Evolutionary conservation across 2,888 invertebrate genomes (phyloP), one percentile per base, ranked within the genome.

Genomic region (Chymomyza caudatula): DNA sequence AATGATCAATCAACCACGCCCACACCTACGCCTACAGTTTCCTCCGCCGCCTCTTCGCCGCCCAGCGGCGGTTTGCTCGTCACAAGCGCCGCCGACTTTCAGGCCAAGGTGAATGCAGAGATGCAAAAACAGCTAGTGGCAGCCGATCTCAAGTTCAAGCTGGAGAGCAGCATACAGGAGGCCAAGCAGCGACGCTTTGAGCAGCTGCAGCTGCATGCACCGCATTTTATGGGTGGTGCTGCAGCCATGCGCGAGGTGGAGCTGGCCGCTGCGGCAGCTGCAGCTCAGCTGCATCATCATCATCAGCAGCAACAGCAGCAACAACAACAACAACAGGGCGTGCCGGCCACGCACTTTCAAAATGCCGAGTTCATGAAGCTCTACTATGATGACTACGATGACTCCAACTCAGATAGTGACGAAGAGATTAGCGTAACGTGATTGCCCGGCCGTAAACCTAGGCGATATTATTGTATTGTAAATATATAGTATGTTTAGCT

Each of bases 401-500:
- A 93, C 66, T 90, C 91, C 23, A 92, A 92, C 52, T 93, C 93
- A 78, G 95, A 95, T 66, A 94, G 94, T 66, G 95, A 95, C 85
- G 96, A 96, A 86, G 96, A 96, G 89, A 96, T 96, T 76, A 95
- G 96, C 89, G 96, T 96, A 89, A 96, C 96, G 92, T 96, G 96
- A 96, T 95, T 90, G 57, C 43, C 20, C 20, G 47, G 68, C 67
- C 67, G 60, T 63, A 70, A 53, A 37, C 42, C 49, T 20, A 47
- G 55, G 19, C 19, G 29, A 47, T 53, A 53, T 43, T 53, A 53
- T 43, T 52, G 44, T 62, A 67, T 60, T 81, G 81, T 84, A 81
- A 68, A 81, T 77, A 81, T 70, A 69, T 67, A 54, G 65, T 68
- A 17, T 60, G 66, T 63, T 23, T 53, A 44, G 56, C 56, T 56